A percentile compares a stretch with the other conserved stretches of the same genome.
These are phyloP conservation scores for Sebastes ruberrimus DNA, from an alignment of 2,797 vertebrate species.

Conservation along the genomic window DNA sequence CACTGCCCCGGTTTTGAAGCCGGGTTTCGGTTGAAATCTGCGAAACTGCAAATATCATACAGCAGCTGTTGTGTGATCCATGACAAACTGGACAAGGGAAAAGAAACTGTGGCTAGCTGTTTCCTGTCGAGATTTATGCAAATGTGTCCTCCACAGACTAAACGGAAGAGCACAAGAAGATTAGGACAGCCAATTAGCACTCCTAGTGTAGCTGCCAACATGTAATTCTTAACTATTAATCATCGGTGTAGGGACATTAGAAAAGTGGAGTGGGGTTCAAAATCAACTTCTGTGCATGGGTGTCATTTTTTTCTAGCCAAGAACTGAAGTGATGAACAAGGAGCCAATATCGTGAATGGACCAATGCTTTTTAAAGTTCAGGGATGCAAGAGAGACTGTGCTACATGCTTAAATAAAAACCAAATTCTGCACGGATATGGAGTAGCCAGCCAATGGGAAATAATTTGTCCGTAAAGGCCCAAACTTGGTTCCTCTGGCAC, in stretches of 20 bases:
- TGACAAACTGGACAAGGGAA: conserved; percentile 50
- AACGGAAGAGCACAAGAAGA: conserved; percentile 5
- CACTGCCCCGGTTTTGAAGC: conserved; percentile 59
- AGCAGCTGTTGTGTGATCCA: conserved; percentile 70
- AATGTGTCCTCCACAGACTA: conserved; percentile 19
- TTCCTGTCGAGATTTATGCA: conserved; percentile 29
- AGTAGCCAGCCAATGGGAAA: background rate
- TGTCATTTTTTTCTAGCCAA: background rate
- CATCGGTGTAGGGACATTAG: background rate
- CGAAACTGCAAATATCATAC: conserved; percentile 57
- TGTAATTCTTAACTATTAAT: background rate
- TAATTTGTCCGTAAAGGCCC: background rate
- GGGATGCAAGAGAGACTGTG: background rate
- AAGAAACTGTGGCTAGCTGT: conserved; percentile 22
- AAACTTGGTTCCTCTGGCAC: too few species aligned
- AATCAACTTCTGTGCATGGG: background rate
- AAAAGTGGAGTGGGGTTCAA: background rate
- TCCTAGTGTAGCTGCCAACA: background rate
- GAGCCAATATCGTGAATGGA: background rate
- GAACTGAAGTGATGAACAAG: background rate
- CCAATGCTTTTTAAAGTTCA: background rate
- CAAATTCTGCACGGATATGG: background rate
- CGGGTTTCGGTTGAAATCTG: conserved; percentile 51
- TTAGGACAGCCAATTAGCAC: conserved; percentile 11
- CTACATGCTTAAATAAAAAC: background rate